These are phyloP conservation scores for Limnephilus lunatus DNA, from an alignment of 2,888 invertebrate species.

Conservation along the genomic window DNA sequence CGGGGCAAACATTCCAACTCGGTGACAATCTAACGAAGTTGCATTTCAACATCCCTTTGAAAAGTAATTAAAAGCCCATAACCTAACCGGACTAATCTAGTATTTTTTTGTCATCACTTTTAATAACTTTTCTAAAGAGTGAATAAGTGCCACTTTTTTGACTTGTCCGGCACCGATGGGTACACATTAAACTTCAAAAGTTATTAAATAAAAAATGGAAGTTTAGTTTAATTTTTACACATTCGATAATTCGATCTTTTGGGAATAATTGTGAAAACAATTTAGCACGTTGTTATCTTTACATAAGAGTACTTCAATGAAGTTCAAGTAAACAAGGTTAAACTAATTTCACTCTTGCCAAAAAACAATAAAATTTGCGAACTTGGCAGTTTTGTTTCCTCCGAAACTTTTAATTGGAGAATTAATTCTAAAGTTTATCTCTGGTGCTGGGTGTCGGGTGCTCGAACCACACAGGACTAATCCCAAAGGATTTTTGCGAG, in stretches of 20 bases:
- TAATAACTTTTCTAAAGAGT: too few relatives aligned
- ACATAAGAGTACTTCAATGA: neutral
- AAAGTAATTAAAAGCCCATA: too few relatives aligned
- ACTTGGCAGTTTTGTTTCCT: neutral
- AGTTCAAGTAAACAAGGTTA: neutral
- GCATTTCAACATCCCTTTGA: too few relatives aligned
- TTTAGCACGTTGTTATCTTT: neutral
- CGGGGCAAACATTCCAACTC: too few relatives aligned
- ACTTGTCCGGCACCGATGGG: too few relatives aligned
- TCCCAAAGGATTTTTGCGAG: neutral
- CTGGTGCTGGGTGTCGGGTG: too few relatives aligned
- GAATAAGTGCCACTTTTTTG: too few relatives aligned
- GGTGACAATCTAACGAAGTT: too few relatives aligned
- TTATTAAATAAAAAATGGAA: too few relatives aligned
- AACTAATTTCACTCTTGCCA: neutral
- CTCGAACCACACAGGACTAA: neutral
- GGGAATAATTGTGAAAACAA: neutral
- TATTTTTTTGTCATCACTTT: too few relatives aligned
- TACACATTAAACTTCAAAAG: too few relatives aligned
- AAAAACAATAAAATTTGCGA: slow-evolving; percentile 38
- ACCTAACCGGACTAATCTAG: too few relatives aligned
- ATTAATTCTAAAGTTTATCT: slow-evolving; percentile 28
- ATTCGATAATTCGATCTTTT: neutral
- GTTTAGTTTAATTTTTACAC: neutral
- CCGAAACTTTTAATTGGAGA: slow-evolving; percentile 33